A percentile compares a stretch with the other conserved stretches of the same genome.
Conservation (phyloP, 2,888 invertebrate genomes). For the Cataglyphis albicans region DNA sequence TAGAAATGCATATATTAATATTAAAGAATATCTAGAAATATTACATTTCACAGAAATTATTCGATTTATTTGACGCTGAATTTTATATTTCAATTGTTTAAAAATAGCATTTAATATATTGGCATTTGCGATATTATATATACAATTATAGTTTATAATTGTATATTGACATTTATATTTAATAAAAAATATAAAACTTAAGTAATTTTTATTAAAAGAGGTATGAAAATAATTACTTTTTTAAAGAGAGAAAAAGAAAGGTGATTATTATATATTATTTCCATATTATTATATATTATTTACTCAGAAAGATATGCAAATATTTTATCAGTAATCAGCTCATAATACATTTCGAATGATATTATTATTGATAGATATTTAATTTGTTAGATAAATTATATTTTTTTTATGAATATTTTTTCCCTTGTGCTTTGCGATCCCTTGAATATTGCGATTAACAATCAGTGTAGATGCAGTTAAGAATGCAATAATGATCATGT, state of each 20-base stretch:
- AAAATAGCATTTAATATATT: neutral
- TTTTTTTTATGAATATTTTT: neutral
- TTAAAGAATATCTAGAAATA: neutral
- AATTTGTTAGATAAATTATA: neutral
- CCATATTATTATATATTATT: neutral
- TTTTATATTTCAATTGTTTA: conserved; percentile 18
- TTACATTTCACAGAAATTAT: neutral
- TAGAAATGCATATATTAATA: neutral
- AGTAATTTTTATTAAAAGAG: neutral
- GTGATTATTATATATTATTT: neutral
- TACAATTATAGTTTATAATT: neutral
- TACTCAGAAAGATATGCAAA: neutral
- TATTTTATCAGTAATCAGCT: neutral
- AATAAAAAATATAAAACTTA: neutral
- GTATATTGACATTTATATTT: neutral
- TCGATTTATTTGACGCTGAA: neutral
- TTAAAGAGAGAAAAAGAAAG: no score
- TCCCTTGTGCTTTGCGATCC: neutral
- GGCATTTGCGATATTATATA: neutral
- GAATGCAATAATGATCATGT: neutral
- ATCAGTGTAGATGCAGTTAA: neutral
- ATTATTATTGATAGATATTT: neutral
- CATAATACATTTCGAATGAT: neutral
- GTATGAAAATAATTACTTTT: no score
- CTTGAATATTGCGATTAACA: neutral